Evolutionary conservation across 2,797 vertebrate genomes (phyloP).

Genomic region (Pempheris klunzingeri): DNA sequence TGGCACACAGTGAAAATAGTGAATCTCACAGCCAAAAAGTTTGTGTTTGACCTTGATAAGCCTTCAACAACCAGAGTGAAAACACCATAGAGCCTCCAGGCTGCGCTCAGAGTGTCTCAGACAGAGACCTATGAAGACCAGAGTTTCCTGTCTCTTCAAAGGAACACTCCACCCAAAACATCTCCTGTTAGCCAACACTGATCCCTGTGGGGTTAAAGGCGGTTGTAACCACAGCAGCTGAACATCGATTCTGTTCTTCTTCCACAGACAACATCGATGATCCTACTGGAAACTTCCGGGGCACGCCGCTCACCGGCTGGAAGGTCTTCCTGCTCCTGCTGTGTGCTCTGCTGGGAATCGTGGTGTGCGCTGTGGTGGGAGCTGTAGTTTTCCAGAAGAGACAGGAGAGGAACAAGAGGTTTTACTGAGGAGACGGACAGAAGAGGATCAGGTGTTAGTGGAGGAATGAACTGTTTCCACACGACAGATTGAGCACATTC

Average conservation of each 20-base stretch:
- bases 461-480: conserved; percentile 59
- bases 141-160: too few species aligned
- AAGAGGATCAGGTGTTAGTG: conserved; percentile 27
- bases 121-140: too few species aligned
- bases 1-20: too few species aligned
- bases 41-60: too few species aligned
- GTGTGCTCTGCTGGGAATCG: conserved; percentile 94
- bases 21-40: too few species aligned
- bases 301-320: conserved; percentile 96
- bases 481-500: conserved; percentile 57
- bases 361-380: conserved; percentile 95
- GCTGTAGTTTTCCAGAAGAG: conserved; percentile 98
- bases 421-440: conserved; percentile 87
- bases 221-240: too few species aligned
- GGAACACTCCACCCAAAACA: too few species aligned
- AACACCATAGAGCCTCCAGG: too few species aligned
- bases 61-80: too few species aligned
- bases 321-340: conserved; percentile 96
- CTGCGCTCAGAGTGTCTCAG: too few species aligned
- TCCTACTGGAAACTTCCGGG: conserved; percentile 95
- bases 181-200: too few species aligned
- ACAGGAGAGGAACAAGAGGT: conserved; percentile 98
- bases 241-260: not conserved
- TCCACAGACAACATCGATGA: conserved; percentile 95
- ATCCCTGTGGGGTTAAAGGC: too few species aligned